Evolutionary conservation across 2,888 invertebrate genomes (phyloP), one percentile per base, ranked within the genome.

Genomic region (Idaea straminata): DNA sequence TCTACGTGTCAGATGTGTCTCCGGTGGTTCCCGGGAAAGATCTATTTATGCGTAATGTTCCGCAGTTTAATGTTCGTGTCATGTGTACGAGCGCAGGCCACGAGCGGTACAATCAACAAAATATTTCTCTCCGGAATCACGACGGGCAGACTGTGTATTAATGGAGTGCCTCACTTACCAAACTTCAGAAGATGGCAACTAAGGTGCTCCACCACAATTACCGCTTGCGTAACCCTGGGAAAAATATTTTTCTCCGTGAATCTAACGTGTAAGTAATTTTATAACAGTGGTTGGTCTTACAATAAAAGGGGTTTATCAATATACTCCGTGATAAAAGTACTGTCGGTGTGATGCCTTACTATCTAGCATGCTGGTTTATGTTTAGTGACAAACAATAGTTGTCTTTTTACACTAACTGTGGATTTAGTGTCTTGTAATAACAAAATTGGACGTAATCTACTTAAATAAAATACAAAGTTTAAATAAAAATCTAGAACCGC

Each of bases 71-170:
- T 84, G 83, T 86, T 85, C 83, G 87, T 86, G 87, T 85, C 85
- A 86, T 86, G 85, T 85, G 86, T 84, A 80, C 83, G 59, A 58
- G 58, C 58, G 85, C 86, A 87, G 86, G 85, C 83, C 85, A 85
- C 83, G 83, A 82, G 91, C 92, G 92, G 92, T 89, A 91, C 92
- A 92, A 89, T 91, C 88, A 87, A 91, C 92, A 86, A 92, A 92
- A 92, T 92, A 92, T 92, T 92, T 92, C 92, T 92, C 92, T 92
- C 92, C 91, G 92, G 92, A 88, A 91, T 92, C 92, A 92, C 92
- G 91, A 77, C 89, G 90, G 89, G 91, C 91, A 92, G 83, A 89
- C 89, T 91, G 91, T 91, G 87, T 87, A 89, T 84, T 81, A 88
- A 92, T 91, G 92, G 92, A 92, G 92, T 89, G 91, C 92, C 92